Evolutionary conservation across 2,113 vertebrate species (phyloP).

Genomic region (Protobothrops mucrosquamatus): DNA sequence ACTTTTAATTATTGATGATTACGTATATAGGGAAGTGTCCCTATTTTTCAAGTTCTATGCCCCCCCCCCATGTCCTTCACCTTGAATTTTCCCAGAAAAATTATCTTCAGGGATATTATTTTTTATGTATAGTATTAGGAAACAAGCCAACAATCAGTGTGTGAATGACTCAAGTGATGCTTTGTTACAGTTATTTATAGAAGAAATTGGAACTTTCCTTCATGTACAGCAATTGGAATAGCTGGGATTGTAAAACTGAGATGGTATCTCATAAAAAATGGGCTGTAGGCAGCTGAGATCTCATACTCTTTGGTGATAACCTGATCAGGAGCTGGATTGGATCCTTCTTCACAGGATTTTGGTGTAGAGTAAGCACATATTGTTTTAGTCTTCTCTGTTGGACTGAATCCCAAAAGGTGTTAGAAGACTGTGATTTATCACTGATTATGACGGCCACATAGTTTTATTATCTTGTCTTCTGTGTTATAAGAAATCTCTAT

Average conservation of each 20-base stretch:
- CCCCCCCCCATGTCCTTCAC: slow-evolving; percentile 58
- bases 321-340: neutral
- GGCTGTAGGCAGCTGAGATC: neutral
- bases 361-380: neutral
- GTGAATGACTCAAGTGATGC: neutral
- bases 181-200: neutral
- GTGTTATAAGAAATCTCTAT: neutral
- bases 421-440: neutral
- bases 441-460: neutral
- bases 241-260: neutral
- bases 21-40: slow-evolving; percentile 72
- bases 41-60: slow-evolving; percentile 68
- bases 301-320: neutral
- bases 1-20: slow-evolving; percentile 82
- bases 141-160: neutral
- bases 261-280: neutral
- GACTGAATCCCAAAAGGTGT: neutral
- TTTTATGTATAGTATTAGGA: neutral
- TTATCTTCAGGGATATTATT: too few species aligned
- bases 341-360: neutral
- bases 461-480: neutral
- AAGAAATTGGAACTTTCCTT: neutral
- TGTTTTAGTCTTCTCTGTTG: neutral
- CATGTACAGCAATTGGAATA: neutral
- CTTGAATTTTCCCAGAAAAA: slow-evolving; percentile 6